These are phyloP conservation scores for Nycticryphes semicollaris DNA, from an alignment of 2,113 vertebrate species.

Conservation along the genomic window DNA sequence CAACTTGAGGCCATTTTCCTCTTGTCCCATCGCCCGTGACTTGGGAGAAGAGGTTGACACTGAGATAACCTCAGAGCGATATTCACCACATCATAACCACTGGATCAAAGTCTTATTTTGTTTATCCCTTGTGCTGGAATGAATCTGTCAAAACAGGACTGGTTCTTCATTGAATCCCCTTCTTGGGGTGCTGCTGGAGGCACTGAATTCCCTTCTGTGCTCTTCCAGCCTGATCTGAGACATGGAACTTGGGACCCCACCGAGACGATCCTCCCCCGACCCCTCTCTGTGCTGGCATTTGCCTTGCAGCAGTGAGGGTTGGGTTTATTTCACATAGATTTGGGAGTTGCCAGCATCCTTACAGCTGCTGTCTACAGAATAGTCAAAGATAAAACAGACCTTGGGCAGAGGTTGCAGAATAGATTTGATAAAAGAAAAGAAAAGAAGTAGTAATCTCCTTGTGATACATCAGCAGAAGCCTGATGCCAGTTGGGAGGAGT, in stretches of 20 bases:
- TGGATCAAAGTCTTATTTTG: background rate
- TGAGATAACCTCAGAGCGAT: background rate
- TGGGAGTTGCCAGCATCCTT: fast-evolving
- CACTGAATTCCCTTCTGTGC: background rate
- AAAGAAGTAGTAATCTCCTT: background rate
- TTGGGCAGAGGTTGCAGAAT: background rate
- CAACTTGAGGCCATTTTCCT: too few species aligned
- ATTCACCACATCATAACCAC: background rate
- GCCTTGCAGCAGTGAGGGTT: background rate
- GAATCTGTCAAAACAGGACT: background rate
- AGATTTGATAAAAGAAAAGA: background rate
- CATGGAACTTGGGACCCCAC: fast-evolving
- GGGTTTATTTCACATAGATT: fast-evolving
- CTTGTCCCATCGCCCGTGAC: too few species aligned
- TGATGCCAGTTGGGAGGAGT: background rate
- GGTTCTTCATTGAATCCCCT: background rate
- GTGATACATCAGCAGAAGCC: background rate
- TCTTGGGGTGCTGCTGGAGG: background rate
- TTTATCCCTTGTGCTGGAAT: background rate
- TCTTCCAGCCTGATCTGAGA: background rate
- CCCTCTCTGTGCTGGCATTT: background rate
- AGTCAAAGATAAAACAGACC: background rate
- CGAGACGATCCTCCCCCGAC: background rate
- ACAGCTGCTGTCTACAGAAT: too few species aligned
- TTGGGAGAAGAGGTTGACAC: too few species aligned